These are phyloP conservation scores for Chondrosia reniformis DNA, from an alignment of 37 sponge, comb jelly and placozoan species.

Conservation along the genomic window DNA sequence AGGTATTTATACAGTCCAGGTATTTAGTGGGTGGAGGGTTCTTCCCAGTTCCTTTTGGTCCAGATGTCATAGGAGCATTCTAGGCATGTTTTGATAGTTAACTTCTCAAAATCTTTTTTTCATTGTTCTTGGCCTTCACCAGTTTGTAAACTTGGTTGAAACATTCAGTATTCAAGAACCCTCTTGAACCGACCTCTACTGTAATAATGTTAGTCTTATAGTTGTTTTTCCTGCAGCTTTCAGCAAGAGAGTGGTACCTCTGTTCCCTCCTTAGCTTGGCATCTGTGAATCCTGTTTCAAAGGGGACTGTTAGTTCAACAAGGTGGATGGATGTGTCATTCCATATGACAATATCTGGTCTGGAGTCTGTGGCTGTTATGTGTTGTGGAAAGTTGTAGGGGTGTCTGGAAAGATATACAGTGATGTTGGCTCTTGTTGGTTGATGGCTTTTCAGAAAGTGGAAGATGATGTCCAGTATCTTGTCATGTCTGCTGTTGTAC, in stretches of 20 bases:
- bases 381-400: background rate
- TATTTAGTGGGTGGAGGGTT: background rate
- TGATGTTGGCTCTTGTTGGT: background rate
- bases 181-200: too few relatives aligned
- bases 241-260: background rate
- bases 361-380: background rate
- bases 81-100: background rate
- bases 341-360: background rate
- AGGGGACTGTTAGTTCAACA: background rate
- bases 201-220: background rate
- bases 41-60: background rate
- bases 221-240: background rate
- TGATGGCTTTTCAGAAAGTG: background rate
- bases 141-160: background rate
- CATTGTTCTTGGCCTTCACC: background rate
- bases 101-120: background rate
- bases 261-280: background rate
- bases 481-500: background rate
- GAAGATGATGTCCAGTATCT: background rate
- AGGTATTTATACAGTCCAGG: background rate
- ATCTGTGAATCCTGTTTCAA: background rate
- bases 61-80: background rate
- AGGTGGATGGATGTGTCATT: background rate
- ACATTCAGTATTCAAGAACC: background rate
- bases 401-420: background rate